Base-by-base conservation (phyloP, 2,888 invertebrate genomes). In the Tiphia femorata region DNA sequence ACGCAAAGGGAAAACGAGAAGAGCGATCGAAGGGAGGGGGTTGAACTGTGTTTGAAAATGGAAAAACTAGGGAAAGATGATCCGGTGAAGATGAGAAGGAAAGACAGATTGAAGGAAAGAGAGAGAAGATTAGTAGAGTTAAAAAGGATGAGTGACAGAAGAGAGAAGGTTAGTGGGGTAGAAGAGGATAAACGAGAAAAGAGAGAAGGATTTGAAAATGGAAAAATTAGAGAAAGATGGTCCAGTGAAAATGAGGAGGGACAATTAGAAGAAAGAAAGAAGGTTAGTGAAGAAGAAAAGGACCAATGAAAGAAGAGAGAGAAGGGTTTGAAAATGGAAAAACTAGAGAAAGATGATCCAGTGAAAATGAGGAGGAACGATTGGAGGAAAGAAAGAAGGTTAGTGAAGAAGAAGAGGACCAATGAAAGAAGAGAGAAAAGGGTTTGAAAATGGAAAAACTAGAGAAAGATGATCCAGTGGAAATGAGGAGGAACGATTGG, bases 351-450 rank as follows among this genome's bases (percentile, higher is more conserved):
- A n/a, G 33, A 17, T 40, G 12, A 12, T 29, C 25, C 14, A n/a
- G 33, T 12, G 23, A 23, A 38, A 17, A 7, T 3, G 8, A 27
- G 20, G 12, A 5, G 25, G 5, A 5, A 25, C 25, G 25, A 25
- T 25, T 8, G 25, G 42, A 41, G 17, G 46, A 37, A 14, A 20
- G 21, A 27, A 4, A 25, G 25, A 37, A 12, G 21, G 41, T 7
- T 3, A 4, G 49, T 10, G 23, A 23, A 23, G 2, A 33, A 8
- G 16, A 5, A 19, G 7, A 0, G 14, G 16, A 21, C 20, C 2
- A 50, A n/a, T 12, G 17, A 41, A 59, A n/a, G n/a, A 4, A 44
- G 37, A 48, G 23, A 23, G n/a, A 35, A 7, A 23, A 27, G 21
- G 0, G 3, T n/a, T n/a, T n/a, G n/a, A n/a, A n/a, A n/a, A n/a